phyloP scores from a whole-genome alignment of 2,113 vertebrate genomes.

The Anoplopoma fimbria region DNA sequence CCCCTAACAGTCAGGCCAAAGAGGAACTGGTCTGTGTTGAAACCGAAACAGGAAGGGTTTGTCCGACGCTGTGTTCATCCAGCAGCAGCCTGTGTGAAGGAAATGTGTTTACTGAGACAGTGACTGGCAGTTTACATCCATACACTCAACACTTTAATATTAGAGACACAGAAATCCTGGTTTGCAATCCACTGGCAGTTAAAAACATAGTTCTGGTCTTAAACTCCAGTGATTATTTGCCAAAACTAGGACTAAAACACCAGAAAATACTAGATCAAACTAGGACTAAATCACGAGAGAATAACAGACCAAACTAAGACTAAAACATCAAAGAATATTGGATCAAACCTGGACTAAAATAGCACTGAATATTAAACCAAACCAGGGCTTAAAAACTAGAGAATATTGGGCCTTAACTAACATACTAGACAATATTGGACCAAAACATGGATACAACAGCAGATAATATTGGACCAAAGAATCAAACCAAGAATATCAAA shows the following conservation, averaged over 20 bases:
- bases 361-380: background rate
- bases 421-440: no score
- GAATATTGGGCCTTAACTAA: no score
- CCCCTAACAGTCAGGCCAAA: conserved; percentile 5
- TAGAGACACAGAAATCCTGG: background rate
- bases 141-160: background rate
- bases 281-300: background rate
- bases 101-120: background rate
- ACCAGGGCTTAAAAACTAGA: no score
- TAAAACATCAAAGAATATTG: background rate
- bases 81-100: conserved; percentile 8
- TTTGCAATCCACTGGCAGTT: background rate
- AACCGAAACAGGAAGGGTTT: conserved; percentile 69
- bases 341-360: no score
- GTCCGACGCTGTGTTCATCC: conserved; percentile 34
- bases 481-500: no score
- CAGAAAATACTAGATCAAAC: background rate
- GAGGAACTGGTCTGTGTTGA: conserved; percentile 64
- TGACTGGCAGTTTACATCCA: background rate
- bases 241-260: background rate
- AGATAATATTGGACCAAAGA: no score
- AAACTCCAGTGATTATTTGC: background rate
- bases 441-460: no score
- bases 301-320: background rate
- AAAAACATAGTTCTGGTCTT: background rate